Base-by-base conservation (phyloP, 2,113 vertebrate genomes). In the Gallinago jamesoni region DNA sequence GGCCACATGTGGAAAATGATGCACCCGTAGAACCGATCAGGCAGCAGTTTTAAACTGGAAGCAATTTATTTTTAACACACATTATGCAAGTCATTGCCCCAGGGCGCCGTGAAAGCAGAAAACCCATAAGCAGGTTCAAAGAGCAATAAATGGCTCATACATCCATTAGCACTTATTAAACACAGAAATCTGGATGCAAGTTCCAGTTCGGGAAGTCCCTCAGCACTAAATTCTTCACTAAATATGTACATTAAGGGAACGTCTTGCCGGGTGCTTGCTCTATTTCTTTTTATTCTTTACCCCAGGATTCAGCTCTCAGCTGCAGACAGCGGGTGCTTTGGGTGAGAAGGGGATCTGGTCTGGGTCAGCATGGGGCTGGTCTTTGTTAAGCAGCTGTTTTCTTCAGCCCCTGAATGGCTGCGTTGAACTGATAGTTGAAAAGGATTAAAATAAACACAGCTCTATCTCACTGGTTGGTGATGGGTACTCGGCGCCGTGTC, bases 1-100 rank as follows among this genome's bases (percentile, higher is more conserved):
- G 39, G 39, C 80, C 59, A 22, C 18, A 4, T 3, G 57, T 35
- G 79, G 47, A 33, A 10, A 55, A 35, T 22, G 55, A 33, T 50
- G 50, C 31, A 31, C 43, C 37, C 17, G 0, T 12, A n/a, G 39
- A 89, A 28, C 9, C 0, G 0, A 50, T 50, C 50, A 23, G 43
- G 28, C 76, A 59, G 45, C 39, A 33, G 37, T 63, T 85, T 55
- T 18, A 55, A 78, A 37, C 37, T 70, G 60, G 28, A 74, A 89
- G 55, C 37, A 48, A 55, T 68, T 73, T 59, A 48, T 82, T 82
- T 89, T 62, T 63, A 69, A 59, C 4, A 4, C 12, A 7, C 5
- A 0, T 33, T 64, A 14, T 78, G 55, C 72, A 89, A 60, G 45
- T 50, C 76, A 23, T 94, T 43, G 80, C 76, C 81, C 35, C 28